Conservation (phyloP, 1,140 invertebrate genomes). For the Orussus abietinus region DNA sequence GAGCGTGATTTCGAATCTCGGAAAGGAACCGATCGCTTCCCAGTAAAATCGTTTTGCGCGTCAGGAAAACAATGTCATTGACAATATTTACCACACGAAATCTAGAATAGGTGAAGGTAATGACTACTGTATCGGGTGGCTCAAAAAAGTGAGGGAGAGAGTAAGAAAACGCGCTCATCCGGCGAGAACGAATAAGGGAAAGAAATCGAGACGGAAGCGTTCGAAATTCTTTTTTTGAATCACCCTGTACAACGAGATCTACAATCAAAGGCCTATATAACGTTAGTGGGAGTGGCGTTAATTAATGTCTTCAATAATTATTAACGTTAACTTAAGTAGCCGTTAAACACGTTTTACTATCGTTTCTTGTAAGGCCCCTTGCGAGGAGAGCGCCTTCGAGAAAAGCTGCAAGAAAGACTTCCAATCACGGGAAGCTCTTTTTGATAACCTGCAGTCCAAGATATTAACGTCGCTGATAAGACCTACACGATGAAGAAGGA, state of each 20-base stretch:
- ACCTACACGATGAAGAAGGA: no score
- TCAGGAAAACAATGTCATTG: constrained; percentile 22
- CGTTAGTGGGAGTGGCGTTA: constrained; percentile 26
- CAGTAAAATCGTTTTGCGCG: neutral
- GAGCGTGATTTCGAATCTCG: neutral
- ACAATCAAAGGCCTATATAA: constrained; percentile 38
- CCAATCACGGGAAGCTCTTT: no score
- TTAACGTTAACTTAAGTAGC: constrained; percentile 20
- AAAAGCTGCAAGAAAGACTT: no score
- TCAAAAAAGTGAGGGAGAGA: constrained; percentile 2
- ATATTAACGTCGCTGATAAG: no score
- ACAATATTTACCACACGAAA: constrained; percentile 30
- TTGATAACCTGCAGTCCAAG: no score
- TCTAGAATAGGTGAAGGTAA: constrained; percentile 15
- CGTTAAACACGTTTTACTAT: constrained; percentile 13
- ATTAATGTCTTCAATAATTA: constrained; percentile 31
- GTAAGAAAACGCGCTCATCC: constrained; percentile 5
- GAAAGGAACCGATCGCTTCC: neutral
- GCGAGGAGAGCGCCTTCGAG: no score
- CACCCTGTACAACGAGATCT: constrained; percentile 20
- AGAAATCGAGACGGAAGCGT: constrained; percentile 10
- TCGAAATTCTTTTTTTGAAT: constrained; percentile 15
- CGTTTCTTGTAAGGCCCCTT: neutral
- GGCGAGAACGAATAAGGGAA: constrained; percentile 4
- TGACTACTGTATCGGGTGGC: constrained; percentile 16